Evolutionary conservation across 1,140 invertebrate species (phyloP), one percentile per base, ranked within the genome.

Genomic region (Cotesia typhae): DNA sequence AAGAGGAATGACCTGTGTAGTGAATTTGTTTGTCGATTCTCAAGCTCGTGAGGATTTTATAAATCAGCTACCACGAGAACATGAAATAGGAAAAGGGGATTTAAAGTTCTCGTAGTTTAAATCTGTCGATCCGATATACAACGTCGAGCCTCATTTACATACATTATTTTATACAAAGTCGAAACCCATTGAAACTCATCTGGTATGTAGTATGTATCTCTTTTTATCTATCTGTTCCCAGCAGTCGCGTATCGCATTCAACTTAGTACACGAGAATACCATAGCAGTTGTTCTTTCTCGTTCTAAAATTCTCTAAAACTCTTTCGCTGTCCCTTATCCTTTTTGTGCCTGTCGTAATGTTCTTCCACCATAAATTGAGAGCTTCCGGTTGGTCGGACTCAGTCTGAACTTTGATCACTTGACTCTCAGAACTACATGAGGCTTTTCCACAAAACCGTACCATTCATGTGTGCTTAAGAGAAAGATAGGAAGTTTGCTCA

Each of bases 1-100:
- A 47, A 47, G 41, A 47, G 41, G 10, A 47, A 47, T 47, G 41
- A 47, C 53, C 67, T 61, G 60, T 28, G 64, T 69, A 61, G 37
- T 52, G 61, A 64, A 65, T 74, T 69, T 74, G 72, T 74, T 74
- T 74, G 72, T 67, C 66, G 47, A 74, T 74, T 61, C 72, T 74
- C 72, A 57, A 53, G 36, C 63, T 66, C 37, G 36, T 28, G 64
- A 66, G 64, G 64, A 66, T 51, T 38, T 52, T 66, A n/a, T n/a
- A n/a, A 66, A 66, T 51, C 41, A 28, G 28, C 28, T 28, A 37
- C 36, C 14, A 38, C 64, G 20, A 41, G 38, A 47, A 37, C 28
- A 52, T 51, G 47, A 47, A 20, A 41, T 51, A 51, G 47, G 36
- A 41, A 66, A 38, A 14, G 10, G 63, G 63, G 37, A 14, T 38